phyloP scores from a whole-genome alignment of 2,113 vertebrate genomes.

The Cyphomyrus plagiostoma region DNA sequence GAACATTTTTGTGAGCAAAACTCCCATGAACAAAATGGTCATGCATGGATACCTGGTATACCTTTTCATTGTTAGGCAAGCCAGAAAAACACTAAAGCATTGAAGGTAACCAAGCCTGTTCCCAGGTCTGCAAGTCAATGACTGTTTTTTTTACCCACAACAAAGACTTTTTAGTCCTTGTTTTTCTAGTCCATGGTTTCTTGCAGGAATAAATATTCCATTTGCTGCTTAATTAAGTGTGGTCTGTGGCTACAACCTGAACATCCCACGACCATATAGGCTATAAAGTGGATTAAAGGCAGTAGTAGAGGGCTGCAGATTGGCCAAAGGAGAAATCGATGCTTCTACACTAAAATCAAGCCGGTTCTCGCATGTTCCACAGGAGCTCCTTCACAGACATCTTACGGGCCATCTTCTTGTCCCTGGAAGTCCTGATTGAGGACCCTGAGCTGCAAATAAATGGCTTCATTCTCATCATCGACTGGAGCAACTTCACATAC shows the following conservation, averaged over 20 bases:
- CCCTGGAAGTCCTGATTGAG: conserved; percentile 75
- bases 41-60: neutral
- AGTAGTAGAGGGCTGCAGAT: neutral
- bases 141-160: neutral
- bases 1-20: neutral
- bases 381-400: conserved; percentile 78
- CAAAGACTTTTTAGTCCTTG: neutral
- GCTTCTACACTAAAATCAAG: neutral
- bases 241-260: neutral
- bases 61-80: neutral
- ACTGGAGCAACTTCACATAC: conserved; percentile 82
- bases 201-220: neutral
- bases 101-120: neutral
- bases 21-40: neutral
- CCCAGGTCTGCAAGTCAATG: neutral
- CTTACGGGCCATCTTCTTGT: conserved; percentile 70
- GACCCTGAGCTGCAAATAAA: conserved; percentile 77
- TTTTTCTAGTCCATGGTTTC: neutral
- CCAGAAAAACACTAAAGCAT: neutral
- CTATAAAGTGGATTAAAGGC: neutral
- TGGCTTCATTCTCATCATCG: conserved; percentile 77
- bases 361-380: neutral
- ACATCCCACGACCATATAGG: neutral
- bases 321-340: neutral
- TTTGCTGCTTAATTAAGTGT: neutral